These are phyloP conservation scores for Mormyrus proboscirostris DNA, from an alignment of 2,797 vertebrate species.

Conservation along the genomic window DNA sequence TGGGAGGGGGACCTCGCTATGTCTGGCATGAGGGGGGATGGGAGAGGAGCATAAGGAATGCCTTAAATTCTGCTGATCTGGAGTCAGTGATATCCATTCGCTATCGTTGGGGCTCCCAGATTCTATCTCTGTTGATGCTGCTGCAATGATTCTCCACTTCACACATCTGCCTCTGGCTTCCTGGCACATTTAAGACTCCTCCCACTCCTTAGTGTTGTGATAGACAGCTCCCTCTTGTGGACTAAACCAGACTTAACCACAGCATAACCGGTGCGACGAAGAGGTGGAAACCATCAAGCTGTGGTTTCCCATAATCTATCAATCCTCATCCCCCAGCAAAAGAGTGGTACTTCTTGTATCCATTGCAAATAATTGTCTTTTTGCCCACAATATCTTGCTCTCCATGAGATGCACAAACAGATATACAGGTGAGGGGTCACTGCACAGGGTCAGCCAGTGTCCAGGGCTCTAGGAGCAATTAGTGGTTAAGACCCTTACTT, in stretches of 20 bases:
- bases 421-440: neutral
- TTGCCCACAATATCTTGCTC: neutral
- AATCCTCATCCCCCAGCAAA: neutral
- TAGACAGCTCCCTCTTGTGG: conserved; percentile 2
- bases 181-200: neutral
- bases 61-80: neutral
- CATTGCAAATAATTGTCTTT: neutral
- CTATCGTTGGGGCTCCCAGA: neutral
- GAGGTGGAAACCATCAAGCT: neutral
- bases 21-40: neutral
- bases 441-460: neutral
- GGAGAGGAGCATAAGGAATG: neutral
- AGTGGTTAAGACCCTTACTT: neutral
- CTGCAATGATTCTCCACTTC: neutral
- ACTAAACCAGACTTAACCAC: neutral
- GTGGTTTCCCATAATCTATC: neutral
- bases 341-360: neutral
- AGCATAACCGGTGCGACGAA: neutral
- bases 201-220: neutral
- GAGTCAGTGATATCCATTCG: neutral
- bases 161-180: neutral
- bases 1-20: neutral
- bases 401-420: neutral
- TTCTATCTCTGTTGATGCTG: neutral
- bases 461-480: neutral